Evolutionary conservation across 1,140 invertebrate species (phyloP), one percentile per base, ranked within the genome.

Genomic region (Meloidogyne floridensis): DNA sequence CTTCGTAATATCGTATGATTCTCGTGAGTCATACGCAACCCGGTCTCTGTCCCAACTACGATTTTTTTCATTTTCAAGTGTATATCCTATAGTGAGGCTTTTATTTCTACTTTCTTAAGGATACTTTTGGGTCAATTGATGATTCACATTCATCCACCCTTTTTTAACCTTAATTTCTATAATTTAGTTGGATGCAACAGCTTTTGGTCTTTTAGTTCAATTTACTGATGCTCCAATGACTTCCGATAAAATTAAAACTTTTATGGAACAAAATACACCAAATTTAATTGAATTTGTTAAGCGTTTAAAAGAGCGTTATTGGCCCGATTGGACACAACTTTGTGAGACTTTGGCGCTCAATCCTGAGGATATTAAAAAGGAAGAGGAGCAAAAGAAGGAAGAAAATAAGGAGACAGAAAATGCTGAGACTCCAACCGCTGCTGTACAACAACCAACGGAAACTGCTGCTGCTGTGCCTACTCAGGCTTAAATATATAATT

Each of bases 251-350:
- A 72, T 85, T 51, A 86, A 86, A 47, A 47, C 54, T 7, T 85
- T 85, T 72, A 86, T 86, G n/a, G 84, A 86, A 70, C 65, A 73
- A n/a, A 80, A 54, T 53, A 86, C 85, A 13, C 84, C 81, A 72
- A 85, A 86, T 75, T n/a, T 84, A 7, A 32, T 86, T 11, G 20
- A 77, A 65, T 84, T 85, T 65, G 9, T 84, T 43, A 59, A 86
- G n/a, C 81, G 84, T 13, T 20, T 84, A 5, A 86, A 84, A 51
- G 69, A 42, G 10, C 51, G 69, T 13, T 85, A 84, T 59, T 85
- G 84, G 84, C 85, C 84, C 0, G 84, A 85, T 80, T 85, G 84
- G 84, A 54, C 56, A 6, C 47, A 51, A 20, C 86, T 85, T 51
- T 81, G 73, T 79, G 54, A 73, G 15, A 80, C 80, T n/a, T 56